Conservation (phyloP, 2,113 vertebrate species). For the Chloebia gouldiae region DNA sequence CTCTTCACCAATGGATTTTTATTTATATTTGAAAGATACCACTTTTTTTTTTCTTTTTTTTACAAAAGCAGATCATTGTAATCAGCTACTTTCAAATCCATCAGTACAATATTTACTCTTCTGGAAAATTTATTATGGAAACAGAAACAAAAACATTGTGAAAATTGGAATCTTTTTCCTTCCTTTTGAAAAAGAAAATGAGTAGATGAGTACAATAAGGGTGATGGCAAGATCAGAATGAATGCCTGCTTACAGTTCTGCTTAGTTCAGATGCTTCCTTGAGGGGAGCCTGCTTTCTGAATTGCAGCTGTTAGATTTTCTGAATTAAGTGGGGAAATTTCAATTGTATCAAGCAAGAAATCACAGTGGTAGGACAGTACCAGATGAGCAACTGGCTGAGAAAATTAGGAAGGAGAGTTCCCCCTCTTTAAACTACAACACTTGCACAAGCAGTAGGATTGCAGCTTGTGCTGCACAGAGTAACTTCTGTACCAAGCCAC, state of each 20-base stretch:
- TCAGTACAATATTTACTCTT: neutral
- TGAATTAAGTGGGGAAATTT: neutral
- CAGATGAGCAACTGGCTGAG: neutral
- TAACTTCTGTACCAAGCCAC: neutral
- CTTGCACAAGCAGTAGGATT: neutral
- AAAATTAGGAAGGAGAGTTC: neutral
- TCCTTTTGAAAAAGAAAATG: neutral
- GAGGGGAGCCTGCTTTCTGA: neutral
- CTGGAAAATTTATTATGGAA: neutral
- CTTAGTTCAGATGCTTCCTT: neutral
- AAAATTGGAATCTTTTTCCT: neutral
- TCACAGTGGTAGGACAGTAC: neutral
- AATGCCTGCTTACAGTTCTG: neutral
- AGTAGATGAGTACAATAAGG: neutral
- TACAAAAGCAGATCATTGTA: neutral
- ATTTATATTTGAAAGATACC: neutral
- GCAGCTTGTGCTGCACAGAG: neutral
- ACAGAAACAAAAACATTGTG: neutral
- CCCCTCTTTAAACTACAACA: neutral
- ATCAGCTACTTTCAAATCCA: neutral
- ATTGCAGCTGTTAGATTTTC: neutral
- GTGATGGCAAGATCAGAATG: neutral
- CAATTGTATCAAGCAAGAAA: neutral
- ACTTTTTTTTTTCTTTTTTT: neutral
- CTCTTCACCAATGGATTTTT: neutral